Base-by-base conservation (phyloP, 2,888 invertebrate genomes). In the Drosophila borealis region DNA sequence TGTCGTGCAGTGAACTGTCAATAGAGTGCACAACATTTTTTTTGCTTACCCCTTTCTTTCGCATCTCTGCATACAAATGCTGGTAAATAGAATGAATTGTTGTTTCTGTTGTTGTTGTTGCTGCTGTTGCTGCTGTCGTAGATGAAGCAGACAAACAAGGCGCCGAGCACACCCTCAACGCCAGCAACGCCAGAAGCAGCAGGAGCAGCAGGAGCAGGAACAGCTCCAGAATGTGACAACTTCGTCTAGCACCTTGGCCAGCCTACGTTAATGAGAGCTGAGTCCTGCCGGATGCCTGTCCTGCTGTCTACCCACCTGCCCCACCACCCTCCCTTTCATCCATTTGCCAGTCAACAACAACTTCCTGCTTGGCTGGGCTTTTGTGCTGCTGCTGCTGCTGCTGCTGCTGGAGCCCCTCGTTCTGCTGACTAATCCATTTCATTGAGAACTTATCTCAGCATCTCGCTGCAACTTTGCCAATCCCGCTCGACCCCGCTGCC, bases 1-100 rank as follows among this genome's bases (percentile, higher is more conserved):
- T 84, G 86, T 86, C 81, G 84, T 83, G 84, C 86, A 86, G 84
- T 85, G 83, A 84, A 86, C 83, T 84, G 86, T 86, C 83, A 86
- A 84, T 84, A 86, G 80, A 81, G 77, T 84, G 80, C 80, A 78
- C 80, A 78, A 51, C 78, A 71, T 64, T 69, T 71, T 76, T 73
- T 46, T 48, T 25, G 37, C 57, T 37, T 42, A 29, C 19, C 4
- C 36, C 46, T 29, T 46, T 64, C 67, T 67, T 51, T 48, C 25
- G 34, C 62, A 39, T 50, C 73, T 61, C 21, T 63, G 70, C 78
- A 65, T 67, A 70, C 75, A 73, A 76, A 76, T 63, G 76, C 73
- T 67, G 70, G 60, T 70, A 74, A 76, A 76, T 76, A 73, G 60
- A 69, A 75, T 48, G 67, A 69, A 66, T 65, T 75, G 59, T 39